These are phyloP conservation scores for Tetragnatha montana DNA, from an alignment of 2,888 invertebrate species.

Conservation along the genomic window DNA sequence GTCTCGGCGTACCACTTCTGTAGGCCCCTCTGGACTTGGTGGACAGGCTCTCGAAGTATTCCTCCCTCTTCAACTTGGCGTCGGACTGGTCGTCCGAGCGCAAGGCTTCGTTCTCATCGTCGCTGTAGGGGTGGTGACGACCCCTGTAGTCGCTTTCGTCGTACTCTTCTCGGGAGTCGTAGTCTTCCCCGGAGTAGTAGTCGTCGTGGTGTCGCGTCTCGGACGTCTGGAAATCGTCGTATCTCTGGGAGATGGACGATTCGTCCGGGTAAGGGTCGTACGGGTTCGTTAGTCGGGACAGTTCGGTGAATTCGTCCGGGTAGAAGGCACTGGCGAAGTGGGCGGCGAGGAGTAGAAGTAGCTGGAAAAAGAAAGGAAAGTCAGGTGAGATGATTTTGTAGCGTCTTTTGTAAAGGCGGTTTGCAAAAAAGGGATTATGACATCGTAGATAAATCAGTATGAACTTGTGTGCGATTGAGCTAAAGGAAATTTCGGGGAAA, in stretches of 20 bases:
- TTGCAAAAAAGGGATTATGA: neutral
- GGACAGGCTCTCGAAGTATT: constrained; percentile 38
- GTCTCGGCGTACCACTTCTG: neutral
- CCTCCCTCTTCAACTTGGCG: constrained; percentile 39
- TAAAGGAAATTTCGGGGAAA: too few relatives aligned
- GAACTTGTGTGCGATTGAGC: too few relatives aligned
- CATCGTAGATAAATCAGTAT: neutral
- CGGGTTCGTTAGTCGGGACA: neutral
- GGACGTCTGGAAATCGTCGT: neutral
- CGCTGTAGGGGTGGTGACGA: neutral
- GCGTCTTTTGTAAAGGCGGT: neutral
- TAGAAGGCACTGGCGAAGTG: constrained; percentile 4
- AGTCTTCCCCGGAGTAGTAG: constrained; percentile 2
- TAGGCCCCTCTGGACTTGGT: constrained; percentile 26
- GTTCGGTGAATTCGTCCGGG: constrained; percentile 17
- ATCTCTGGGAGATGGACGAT: neutral
- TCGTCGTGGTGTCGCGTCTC: constrained; percentile 13
- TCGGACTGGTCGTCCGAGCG: neutral
- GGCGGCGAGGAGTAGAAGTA: neutral
- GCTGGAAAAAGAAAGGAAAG: neutral
- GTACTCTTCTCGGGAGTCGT: constrained; percentile 7
- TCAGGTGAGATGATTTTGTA: neutral
- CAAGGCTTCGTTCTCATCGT: constrained; percentile 22
- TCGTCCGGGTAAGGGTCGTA: constrained; percentile 5
- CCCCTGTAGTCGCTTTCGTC: neutral